Conservation (phyloP, 2,113 vertebrate species). For the Holacanthus passer region DNA sequence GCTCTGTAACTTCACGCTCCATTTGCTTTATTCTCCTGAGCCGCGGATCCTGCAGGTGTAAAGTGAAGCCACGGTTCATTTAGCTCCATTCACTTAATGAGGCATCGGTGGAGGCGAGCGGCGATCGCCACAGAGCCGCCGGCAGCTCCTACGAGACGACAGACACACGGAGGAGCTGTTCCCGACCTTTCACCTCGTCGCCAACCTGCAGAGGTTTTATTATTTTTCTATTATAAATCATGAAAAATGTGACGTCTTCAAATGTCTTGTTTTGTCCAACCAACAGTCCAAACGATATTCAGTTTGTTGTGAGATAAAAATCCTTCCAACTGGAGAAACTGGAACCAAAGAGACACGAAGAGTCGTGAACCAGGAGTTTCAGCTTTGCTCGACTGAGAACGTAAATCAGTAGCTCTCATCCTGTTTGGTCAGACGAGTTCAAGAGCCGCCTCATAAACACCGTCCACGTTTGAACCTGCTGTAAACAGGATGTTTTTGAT, state of each 20-base stretch:
- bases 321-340: neutral
- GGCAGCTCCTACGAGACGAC: constrained; percentile 14
- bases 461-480: too few relatives aligned
- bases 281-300: neutral
- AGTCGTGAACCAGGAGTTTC: too few relatives aligned
- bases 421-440: too few relatives aligned
- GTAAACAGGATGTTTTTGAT: too few relatives aligned
- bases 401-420: neutral
- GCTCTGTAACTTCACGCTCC: constrained; percentile 50
- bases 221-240: neutral
- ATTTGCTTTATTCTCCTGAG: constrained; percentile 54
- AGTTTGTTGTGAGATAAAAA: neutral
- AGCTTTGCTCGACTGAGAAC: too few relatives aligned
- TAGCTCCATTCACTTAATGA: constrained; percentile 59
- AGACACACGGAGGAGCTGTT: neutral
- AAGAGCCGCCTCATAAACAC: too few relatives aligned
- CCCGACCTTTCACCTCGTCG: neutral
- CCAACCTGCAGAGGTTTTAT: neutral
- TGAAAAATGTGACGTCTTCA: neutral
- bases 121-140: constrained; percentile 10
- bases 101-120: constrained; percentile 27
- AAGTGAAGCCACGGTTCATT: constrained; percentile 51
- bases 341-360: neutral
- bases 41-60: constrained; percentile 58
- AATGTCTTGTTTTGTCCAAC: too few relatives aligned